phyloP scores from a whole-genome alignment of 1,140 invertebrate genomes.

The Platorchestia sp. region DNA sequence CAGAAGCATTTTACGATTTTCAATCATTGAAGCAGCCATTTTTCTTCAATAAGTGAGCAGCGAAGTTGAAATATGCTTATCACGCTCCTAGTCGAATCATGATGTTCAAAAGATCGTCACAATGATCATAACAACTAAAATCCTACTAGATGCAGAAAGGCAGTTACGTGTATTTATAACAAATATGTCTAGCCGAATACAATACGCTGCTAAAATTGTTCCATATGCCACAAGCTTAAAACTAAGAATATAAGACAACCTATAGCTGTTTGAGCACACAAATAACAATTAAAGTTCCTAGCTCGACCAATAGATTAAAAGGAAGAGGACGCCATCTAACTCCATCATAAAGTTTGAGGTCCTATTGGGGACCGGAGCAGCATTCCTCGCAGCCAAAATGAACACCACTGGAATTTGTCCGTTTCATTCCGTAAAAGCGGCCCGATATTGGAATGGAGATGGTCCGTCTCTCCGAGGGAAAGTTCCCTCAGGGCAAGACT shows the following conservation, averaged over 20 bases:
- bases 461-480: background rate
- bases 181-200: background rate
- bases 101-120: background rate
- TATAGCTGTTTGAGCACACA: background rate
- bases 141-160: background rate
- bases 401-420: conserved; percentile 6
- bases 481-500: background rate
- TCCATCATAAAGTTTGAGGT: conserved; percentile 31
- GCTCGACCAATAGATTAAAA: background rate
- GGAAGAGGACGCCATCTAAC: background rate
- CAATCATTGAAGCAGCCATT: background rate
- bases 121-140: background rate
- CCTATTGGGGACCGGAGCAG: background rate
- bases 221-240: background rate
- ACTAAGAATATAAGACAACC: background rate
- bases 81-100: background rate
- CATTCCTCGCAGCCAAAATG: conserved; percentile 7
- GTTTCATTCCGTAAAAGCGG: background rate
- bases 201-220: background rate
- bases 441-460: conserved; percentile 11
- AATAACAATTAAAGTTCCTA: background rate
- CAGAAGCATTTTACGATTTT: background rate
- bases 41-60: background rate
- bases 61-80: background rate
- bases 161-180: background rate